Evolutionary conservation across 2,888 invertebrate genomes (phyloP), one percentile per base, ranked within the genome.

Genomic region (Ganaspis brasiliensis): DNA sequence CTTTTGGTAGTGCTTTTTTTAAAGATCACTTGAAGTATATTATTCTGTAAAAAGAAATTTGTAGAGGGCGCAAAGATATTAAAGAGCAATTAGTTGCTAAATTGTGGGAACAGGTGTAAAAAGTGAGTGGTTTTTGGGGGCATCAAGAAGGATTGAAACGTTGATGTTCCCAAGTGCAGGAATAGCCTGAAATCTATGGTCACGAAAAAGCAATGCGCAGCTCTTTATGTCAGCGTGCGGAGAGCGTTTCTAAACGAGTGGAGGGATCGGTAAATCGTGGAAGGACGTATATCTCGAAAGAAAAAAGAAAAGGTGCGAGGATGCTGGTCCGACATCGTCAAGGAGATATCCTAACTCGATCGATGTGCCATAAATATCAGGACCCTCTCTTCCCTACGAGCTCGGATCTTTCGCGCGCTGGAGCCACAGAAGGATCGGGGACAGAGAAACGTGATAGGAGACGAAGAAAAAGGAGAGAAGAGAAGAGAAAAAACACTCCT

Each of bases 321-420:
- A 26, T 67, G 67, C 52, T 59, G 74, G 73, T 67, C 70, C 70
- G 77, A 75, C 79, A 75, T 67, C 77, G 63, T 79, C 77, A 77
- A 56, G 75, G 76, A 74, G 73, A 81, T 81, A 81, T 81, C 81
- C 81, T 81, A 81, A 76, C 78, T 76, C 79, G 79, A 81, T 81
- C 81, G 78, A 81, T 78, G 78, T 81, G 77, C 79, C 79, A 78
- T 81, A 77, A 79, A 82, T 79, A 81, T 80, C 78, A 76, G 74
- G 79, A 63, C 77, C 72, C 61, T 72, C 75, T 67, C 73, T 63
- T 63, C 40, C 24, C 63, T 40, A 77, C 75, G 75, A 73, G 67
- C 37, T 63, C 74, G 19, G 73, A 74, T 73, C 74, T 78, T 73
- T 76, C 56, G 74, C 73, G 74, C 74, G 67, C 73, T 61, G 45